Base-by-base conservation (phyloP, 2,888 invertebrate genomes). In the Cataglyphis albicans region DNA sequence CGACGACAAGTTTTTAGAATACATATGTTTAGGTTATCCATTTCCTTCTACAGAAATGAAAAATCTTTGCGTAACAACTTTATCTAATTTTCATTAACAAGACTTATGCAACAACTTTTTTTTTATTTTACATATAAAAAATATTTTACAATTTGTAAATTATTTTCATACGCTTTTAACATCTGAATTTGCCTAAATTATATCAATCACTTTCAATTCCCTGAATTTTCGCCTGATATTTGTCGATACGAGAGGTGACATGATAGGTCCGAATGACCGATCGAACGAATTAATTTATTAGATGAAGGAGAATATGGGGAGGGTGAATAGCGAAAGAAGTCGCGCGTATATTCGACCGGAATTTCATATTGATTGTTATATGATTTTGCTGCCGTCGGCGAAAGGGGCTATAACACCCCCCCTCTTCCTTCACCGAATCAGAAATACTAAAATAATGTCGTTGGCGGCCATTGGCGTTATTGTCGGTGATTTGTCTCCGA, bases 371-470 rank as follows among this genome's bases (percentile, higher is more conserved):
- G 92, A 92, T 91, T 91, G 89, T 88, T 87, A 87, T 89, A 88
- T 86, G 89, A 91, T 92, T 90, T 89, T 82, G 84, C 81, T 88
- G 80, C 81, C 81, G 78, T 84, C 83, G 83, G 75, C 68, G 82
- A 87, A 87, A 88, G 86, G 81, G 75, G 65, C 55, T 52, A 73
- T 63, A 21, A 32, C 29, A 32, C 21, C 21, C 57, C 44, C 70
- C 70, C 81, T 35, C 25, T 57, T 55, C 38, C 35, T 41, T 32
- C 72, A 63, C 76, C 68, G 85, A 81, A 85, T 75, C 84, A 83
- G 87, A 89, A 91, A 89, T 90, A 89, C 90, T 84, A 83, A 90
- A 91, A 92, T 91, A 91, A 92, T 91, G 85, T 89, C 89, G 89
- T 91, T 84, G 83, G 86, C 85, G 86, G 84, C 86, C 84, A 91